phyloP scores from a whole-genome alignment of 1,140 invertebrate genomes.

The Papilio dardanus region DNA sequence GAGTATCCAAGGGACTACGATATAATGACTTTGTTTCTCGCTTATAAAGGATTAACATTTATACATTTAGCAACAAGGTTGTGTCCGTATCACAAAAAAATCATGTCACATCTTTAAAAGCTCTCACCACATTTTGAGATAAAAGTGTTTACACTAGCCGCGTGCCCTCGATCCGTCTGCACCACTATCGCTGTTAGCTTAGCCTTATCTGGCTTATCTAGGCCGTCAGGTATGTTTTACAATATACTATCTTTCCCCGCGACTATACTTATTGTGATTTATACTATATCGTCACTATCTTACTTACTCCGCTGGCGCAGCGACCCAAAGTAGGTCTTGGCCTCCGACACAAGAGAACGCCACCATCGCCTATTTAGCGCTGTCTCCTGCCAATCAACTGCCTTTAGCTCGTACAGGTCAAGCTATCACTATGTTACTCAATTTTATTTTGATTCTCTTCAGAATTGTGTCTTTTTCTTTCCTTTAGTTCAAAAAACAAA shows the following conservation, averaged over 20 bases:
- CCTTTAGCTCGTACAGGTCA: too few species aligned
- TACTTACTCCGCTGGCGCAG: too few species aligned
- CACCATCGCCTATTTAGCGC: too few species aligned
- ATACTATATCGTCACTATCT: not conserved
- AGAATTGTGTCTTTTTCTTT: not conserved
- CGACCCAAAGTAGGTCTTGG: too few species aligned
- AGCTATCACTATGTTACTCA: too few species aligned
- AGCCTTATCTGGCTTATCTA: slow-evolving; percentile 63
- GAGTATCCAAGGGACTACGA: too few species aligned
- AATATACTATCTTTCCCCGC: slow-evolving; percentile 32
- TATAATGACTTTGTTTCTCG: too few species aligned
- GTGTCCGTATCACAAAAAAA: not conserved
- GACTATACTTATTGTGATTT: slow-evolving; percentile 27
- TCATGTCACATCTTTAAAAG: slow-evolving; percentile 26
- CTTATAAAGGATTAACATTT: too few species aligned
- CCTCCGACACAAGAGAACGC: too few species aligned
- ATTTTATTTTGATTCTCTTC: too few species aligned
- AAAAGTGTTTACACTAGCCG: slow-evolving; percentile 28
- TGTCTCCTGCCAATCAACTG: too few species aligned
- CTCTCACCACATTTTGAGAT: slow-evolving; percentile 18
- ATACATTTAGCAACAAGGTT: not conserved
- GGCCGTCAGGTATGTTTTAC: slow-evolving; percentile 54
- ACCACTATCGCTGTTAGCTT: slow-evolving; percentile 56
- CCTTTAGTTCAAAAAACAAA: not conserved
- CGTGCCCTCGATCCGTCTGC: slow-evolving; percentile 53